Evolutionary conservation across 2,113 vertebrate genomes (phyloP).

Genomic region (Catharus minimus): DNA sequence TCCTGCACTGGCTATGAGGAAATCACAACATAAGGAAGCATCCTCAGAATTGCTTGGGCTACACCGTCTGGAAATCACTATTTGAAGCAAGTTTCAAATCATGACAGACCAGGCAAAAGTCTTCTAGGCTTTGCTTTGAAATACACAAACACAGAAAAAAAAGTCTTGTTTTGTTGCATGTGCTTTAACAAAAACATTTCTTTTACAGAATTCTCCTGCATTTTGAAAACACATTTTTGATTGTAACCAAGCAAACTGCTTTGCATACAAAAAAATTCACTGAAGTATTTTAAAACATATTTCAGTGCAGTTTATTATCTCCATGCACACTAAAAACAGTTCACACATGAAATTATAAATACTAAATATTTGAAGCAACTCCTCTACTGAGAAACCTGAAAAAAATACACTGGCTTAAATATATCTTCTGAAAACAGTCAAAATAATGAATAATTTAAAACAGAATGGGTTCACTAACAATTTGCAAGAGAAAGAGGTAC

Average conservation of each 20-base stretch:
- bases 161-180: not conserved
- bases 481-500: not conserved
- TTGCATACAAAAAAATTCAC: not conserved
- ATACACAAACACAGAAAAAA: not conserved
- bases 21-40: not conserved
- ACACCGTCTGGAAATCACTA: not conserved
- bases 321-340: not conserved
- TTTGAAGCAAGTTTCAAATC: not conserved
- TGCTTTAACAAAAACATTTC: not conserved
- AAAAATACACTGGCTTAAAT: not conserved
- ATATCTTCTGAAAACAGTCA: constrained; percentile 1
- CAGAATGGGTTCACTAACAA: not conserved
- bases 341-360: not conserved
- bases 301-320: not conserved
- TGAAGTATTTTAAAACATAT: not conserved
- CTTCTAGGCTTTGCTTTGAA: not conserved
- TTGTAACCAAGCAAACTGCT: not conserved
- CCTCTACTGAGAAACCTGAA: not conserved
- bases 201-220: not conserved
- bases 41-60: not conserved
- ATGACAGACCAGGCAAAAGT: fast-evolving
- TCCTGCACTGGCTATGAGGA: not conserved
- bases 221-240: not conserved
- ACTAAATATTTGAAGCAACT: not conserved
- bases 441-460: constrained; percentile 26